Base-by-base conservation (phyloP, 2,113 vertebrate genomes). In the Macquaria ambigua region DNA sequence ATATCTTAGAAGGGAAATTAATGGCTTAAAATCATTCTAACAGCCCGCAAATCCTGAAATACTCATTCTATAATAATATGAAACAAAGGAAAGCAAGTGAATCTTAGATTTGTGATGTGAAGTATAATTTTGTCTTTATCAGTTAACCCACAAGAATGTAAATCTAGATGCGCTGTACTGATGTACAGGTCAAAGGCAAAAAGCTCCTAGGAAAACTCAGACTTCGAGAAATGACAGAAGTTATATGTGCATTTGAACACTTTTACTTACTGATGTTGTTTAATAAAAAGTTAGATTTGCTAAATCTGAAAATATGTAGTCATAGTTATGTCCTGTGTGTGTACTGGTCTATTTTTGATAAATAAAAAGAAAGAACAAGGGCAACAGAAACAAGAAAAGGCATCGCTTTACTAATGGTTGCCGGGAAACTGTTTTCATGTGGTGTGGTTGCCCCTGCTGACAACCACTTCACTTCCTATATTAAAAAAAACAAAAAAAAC, bases 361-460 rank as follows among this genome's bases (percentile, higher is more conserved):
- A 41, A 64, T 34, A 28, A 50, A 63, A 68, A 56, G 5, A 75
- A 70, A 56, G 28, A 71, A 34, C 8, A 59, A 48, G n/a, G 25
- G 28, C 20, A 58, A 62, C 37, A 56, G 21, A 74, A 55, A 81
- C 58, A 59, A 75, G 53, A 39, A 48, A 68, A 68, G 20, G 28
- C 28, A 46, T 18, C 28, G 74, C 73, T 75, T 71, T 58, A 82
- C 18, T 62, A 15, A 68, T 12, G 20, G 88, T 82, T 84, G 74
- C 84, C 10, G 11, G 79, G 71, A 77, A 82, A 90, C 82, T 23
- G 75, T 68, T 64, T 82, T 63, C 31, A 82, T 68, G 53, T 59
- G 72, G 28, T 67, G 41, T 59, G 21, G 58, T 83, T 77, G 18
- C 63, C 34, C 31, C 72, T 52, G 63, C 63, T 23, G 11, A 72